Evolutionary conservation across 2,888 invertebrate genomes (phyloP).

Genomic region (Linhomoeus sp.): DNA sequence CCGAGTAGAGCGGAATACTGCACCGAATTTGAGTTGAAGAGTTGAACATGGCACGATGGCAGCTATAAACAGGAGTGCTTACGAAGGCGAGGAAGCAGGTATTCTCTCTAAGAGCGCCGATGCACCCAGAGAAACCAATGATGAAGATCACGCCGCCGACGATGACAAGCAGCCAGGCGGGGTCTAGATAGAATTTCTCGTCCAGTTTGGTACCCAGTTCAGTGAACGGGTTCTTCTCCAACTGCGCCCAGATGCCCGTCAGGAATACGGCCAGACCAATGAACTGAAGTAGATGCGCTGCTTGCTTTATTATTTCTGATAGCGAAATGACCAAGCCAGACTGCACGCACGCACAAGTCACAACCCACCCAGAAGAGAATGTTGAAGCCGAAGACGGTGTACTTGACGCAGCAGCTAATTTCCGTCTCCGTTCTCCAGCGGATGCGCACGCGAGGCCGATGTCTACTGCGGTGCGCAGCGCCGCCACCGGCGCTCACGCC

Average conservation of each 20-base stretch:
- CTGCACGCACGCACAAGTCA: no score
- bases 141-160: constrained; percentile 72
- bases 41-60: no score
- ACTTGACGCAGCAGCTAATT: constrained; percentile 94
- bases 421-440: constrained; percentile 57
- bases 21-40: no score
- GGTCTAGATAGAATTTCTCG: constrained; percentile 66
- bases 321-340: no score
- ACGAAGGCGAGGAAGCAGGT: constrained; percentile 71
- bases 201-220: constrained; percentile 47
- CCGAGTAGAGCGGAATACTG: constrained; percentile 85
- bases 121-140: constrained; percentile 84
- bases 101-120: constrained; percentile 87
- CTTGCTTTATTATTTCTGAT: no score
- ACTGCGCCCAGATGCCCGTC: constrained; percentile 91
- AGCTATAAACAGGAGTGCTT: no score
- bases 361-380: constrained; percentile 75
- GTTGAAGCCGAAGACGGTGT: constrained; percentile 92
- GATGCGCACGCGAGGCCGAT: constrained; percentile 44
- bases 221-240: constrained; percentile 85
- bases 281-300: constrained; percentile 46
- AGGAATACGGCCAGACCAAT: constrained; percentile 65
- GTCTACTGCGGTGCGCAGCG: no score
- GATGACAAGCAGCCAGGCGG: constrained; percentile 71
- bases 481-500: no score